phyloP scores from a whole-genome alignment of 1,140 invertebrate species.

The Armadillidium nasatum region DNA sequence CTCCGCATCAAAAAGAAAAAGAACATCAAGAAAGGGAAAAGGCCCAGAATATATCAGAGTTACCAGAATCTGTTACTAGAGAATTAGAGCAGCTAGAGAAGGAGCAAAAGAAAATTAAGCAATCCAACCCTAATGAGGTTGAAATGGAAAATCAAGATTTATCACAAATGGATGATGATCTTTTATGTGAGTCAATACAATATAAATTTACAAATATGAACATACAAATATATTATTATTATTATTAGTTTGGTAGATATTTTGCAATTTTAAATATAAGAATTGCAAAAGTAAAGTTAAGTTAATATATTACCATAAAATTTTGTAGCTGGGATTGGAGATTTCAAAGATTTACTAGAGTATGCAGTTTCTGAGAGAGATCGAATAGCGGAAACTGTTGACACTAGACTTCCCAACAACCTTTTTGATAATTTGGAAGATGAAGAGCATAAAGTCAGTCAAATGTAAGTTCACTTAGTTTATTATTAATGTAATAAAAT shows the following conservation, averaged over 20 bases:
- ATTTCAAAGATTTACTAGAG: neutral
- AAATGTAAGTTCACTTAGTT: neutral
- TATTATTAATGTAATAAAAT: no score
- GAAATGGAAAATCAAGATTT: neutral
- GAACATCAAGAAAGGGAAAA: conserved; percentile 8
- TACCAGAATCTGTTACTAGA: conserved; percentile 71
- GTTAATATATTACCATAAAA: no score
- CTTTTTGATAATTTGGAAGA: conserved; percentile 5
- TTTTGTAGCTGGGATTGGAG: neutral
- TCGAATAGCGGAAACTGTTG: neutral
- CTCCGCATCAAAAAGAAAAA: no score
- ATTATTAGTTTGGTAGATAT: no score
- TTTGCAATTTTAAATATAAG: no score
- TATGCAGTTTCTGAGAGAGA: neutral
- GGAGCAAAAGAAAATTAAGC: conserved; percentile 49
- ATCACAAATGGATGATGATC: neutral
- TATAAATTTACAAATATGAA: no score
- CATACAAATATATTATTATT: no score
- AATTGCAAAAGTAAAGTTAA: no score
- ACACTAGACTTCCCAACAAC: neutral
- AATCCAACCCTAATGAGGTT: conserved; percentile 44
- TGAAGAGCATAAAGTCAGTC: neutral
- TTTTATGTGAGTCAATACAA: neutral
- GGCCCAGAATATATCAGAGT: conserved; percentile 52
- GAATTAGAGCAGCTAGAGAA: conserved; percentile 75